Evolutionary conservation across 2,797 vertebrate species (phyloP).

Genomic region (Austrolebias charrua): DNA sequence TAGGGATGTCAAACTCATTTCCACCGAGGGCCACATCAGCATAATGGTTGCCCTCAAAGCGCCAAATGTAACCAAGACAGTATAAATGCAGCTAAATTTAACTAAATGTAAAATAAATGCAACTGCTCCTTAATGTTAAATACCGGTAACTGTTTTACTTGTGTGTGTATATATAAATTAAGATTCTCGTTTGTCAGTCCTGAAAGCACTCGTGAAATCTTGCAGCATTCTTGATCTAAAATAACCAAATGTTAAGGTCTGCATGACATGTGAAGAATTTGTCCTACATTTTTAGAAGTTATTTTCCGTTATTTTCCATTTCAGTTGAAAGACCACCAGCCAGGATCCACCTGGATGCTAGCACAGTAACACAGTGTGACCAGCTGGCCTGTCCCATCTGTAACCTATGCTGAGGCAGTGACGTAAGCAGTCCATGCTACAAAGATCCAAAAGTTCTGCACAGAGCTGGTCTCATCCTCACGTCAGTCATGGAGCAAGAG

Average conservation of each 20-base stretch:
- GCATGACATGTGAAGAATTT: conserved; percentile 37
- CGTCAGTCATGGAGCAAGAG: conserved; percentile 35
- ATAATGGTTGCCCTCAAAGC: too few species aligned
- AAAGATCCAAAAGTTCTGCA: not conserved
- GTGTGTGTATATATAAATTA: too few species aligned
- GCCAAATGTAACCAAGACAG: too few species aligned
- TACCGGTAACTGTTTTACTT: too few species aligned
- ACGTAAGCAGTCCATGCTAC: conserved; percentile 30
- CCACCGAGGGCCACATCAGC: too few species aligned
- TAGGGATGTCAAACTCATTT: too few species aligned
- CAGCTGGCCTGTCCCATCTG: conserved; percentile 26
- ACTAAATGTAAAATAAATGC: too few species aligned
- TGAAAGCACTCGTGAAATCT: conserved; percentile 26
- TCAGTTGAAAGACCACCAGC: conserved; percentile 56
- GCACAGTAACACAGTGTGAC: conserved; percentile 46
- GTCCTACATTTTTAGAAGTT: conserved; percentile 10
- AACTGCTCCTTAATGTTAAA: too few species aligned
- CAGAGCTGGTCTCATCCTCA: conserved; percentile 30
- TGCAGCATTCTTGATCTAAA: conserved; percentile 34
- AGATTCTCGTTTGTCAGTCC: conserved; percentile 46
- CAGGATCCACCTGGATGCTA: conserved; percentile 53
- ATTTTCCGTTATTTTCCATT: conserved; percentile 24
- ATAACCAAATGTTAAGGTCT: conserved; percentile 37
- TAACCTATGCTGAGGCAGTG: conserved; percentile 46
- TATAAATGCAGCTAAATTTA: too few species aligned